These are phyloP conservation scores for Gambusia yucatana DNA, from an alignment of 2,797 vertebrate species.

Conservation along the genomic window DNA sequence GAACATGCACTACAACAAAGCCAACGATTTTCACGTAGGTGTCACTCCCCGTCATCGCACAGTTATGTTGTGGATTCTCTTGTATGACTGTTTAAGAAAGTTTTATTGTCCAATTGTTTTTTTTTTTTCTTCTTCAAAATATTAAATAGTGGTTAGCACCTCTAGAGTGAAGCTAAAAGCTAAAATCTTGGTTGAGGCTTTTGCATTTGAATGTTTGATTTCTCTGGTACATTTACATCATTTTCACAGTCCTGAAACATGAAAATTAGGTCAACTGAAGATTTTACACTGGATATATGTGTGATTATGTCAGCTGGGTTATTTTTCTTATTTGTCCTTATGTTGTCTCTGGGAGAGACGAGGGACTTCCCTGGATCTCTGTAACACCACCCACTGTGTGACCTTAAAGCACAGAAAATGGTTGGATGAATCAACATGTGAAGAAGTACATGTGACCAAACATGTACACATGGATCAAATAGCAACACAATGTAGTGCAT, in stretches of 20 bases:
- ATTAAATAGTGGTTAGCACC: no score
- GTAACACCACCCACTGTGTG: no score
- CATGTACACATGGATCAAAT: background rate
- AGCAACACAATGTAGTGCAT: background rate
- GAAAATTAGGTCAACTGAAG: background rate
- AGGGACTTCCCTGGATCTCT: background rate
- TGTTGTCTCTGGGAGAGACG: background rate
- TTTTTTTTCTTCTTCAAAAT: background rate
- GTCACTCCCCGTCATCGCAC: conserved; percentile 36
- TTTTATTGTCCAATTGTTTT: background rate
- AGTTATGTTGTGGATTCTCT: conserved; percentile 15
- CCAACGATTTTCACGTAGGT: conserved; percentile 93
- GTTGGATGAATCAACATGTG: no score
- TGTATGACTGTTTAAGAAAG: conserved; percentile 11
- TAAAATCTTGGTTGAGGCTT: background rate
- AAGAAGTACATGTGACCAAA: background rate
- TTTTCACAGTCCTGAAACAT: background rate
- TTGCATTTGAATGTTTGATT: background rate
- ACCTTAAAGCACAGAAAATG: background rate
- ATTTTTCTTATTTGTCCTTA: background rate
- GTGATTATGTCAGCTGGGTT: background rate
- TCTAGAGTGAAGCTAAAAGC: background rate
- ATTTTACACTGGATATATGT: background rate
- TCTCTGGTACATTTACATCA: background rate
- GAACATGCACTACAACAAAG: conserved; percentile 96